Base-by-base conservation (phyloP, 2,888 invertebrate species). In the Quadroppia sp. region DNA sequence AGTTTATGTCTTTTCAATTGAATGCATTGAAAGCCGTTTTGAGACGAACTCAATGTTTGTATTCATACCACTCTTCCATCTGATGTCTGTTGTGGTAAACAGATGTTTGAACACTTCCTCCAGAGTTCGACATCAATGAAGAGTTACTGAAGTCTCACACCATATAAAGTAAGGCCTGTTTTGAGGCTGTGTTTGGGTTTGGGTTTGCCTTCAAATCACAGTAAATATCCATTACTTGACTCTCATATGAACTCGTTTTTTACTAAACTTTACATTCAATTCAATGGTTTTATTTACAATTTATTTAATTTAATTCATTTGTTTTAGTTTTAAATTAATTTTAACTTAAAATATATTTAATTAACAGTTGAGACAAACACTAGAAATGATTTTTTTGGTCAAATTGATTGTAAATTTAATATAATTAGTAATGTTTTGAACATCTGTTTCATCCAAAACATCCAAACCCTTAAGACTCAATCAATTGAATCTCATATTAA, bases 131-230 rank as follows among this genome's bases (percentile, higher is more conserved):
- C 56, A 56, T 56, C 2, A 56, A 30, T 56, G 56, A 28, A 20
- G 9, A 3, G 36, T 9, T n/a, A 28, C 30, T 32, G 36, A 64
- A 64, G 61, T 15, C 61, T 64, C 61, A 64, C 20, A 36, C 61
- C 61, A 64, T 64, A 64, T 64, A 64, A 64, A 64, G 61, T 64
- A 64, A 64, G 61, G 36, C 61, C 61, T 64, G 61, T 64, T 64
- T 64, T 32, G n/a, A 48, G 48, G 48, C n/a, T n/a, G 45, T 15
- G 45, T 2, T 30, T 30, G 28, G 28, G 56, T 56, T 56, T 56
- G 61, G 61, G 61, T 64, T 64, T 20, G 61, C 61, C 61, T 64
- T 64, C 28, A 64, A 64, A 36, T 28, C 15, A 17, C 13, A 28
- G n/a, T 20, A n/a, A 64, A 64, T 64, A 64, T 64, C 61, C 61